Evolutionary conservation across 2,888 invertebrate species (phyloP), one percentile per base, ranked within the genome.

Genomic region (Anoncus sp.): DNA sequence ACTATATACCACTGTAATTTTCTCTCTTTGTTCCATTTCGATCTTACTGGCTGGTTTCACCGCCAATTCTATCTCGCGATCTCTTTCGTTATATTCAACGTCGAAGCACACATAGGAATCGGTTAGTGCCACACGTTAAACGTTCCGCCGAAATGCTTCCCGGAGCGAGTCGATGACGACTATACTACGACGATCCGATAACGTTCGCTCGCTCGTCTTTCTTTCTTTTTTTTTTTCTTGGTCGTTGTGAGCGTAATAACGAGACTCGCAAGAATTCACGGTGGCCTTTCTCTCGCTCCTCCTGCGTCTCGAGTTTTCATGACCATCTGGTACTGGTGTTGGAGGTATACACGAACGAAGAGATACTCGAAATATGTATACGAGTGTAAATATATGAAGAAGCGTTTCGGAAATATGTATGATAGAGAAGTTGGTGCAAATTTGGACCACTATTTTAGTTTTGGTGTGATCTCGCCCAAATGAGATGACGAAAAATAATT

Each of bases 121-220:
- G 78, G 83, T 87, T 84, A 84, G 79, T 85, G 82, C 79, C 72
- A 72, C 84, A 79, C n/a, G n/a, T 86, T 87, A 85, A 85, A 85
- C 72, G 76, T 73, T 74, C 77, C 53, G 9, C 35, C 70, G 80
- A 84, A 84, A 85, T 81, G 81, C 81, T 81, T 83, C 75, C 81
- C 75, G 80, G 66, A 55, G 20, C 43, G 73, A 82, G 75, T 79
- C 80, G 82, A 81, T 82, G 82, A 84, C 81, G 81, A 85, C 83
- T 20, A n/a, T n/a, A 65, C 66, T 73, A 55, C 67, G 49, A 70
- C 75, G 71, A 79, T 69, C 76, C 79, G 75, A 78, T 75, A 73
- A 81, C 78, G 74, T 71, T 67, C 70, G 43, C 73, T 80, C 70
- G 43, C 71, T 79, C 9, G 47, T 62, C 63, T 38, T 53, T 63